These are phyloP conservation scores for Trachymyrmex cornetzi DNA, from an alignment of 1,140 invertebrate species.

Conservation along the genomic window DNA sequence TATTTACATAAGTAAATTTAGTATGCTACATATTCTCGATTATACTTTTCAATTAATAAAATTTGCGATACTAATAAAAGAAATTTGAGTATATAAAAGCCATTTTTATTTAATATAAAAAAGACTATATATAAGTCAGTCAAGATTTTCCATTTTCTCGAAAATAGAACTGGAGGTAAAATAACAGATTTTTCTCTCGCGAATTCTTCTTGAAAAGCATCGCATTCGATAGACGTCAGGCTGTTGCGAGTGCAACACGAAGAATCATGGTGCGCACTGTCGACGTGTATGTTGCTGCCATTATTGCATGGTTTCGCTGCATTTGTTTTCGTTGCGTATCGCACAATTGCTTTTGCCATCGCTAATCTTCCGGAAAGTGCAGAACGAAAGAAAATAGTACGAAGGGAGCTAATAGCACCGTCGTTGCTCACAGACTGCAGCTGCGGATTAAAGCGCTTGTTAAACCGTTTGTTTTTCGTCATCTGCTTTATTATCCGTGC, in stretches of 20 bases:
- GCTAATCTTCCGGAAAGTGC: slow-evolving; percentile 58
- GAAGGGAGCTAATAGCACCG: slow-evolving; percentile 36
- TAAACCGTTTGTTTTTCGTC: slow-evolving; percentile 53
- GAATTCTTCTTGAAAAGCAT: slow-evolving; percentile 18
- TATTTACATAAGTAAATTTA: neutral
- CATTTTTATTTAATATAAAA: neutral
- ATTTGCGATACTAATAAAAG: slow-evolving; percentile 2
- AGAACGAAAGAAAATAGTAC: slow-evolving; percentile 55
- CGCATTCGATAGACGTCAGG: neutral
- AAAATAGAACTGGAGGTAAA: neutral
- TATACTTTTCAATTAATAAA: neutral
- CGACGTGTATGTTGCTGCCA: slow-evolving; percentile 1
- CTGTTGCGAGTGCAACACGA: slow-evolving; percentile 14
- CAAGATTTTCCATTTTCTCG: neutral
- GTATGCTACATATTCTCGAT: neutral
- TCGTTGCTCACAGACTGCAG: slow-evolving; percentile 50
- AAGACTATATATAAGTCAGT: neutral
- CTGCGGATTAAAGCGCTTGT: slow-evolving; percentile 50
- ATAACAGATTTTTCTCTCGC: slow-evolving; percentile 22
- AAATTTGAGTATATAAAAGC: neutral
- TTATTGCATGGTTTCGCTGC: slow-evolving; percentile 37
- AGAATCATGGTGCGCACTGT: neutral
- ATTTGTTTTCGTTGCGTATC: slow-evolving; percentile 40
- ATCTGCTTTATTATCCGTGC: slow-evolving; percentile 60
- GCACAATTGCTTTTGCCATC: slow-evolving; percentile 52